These are phyloP conservation scores for Aphaenogaster floridana DNA, from an alignment of 1,140 invertebrate species.

Conservation along the genomic window DNA sequence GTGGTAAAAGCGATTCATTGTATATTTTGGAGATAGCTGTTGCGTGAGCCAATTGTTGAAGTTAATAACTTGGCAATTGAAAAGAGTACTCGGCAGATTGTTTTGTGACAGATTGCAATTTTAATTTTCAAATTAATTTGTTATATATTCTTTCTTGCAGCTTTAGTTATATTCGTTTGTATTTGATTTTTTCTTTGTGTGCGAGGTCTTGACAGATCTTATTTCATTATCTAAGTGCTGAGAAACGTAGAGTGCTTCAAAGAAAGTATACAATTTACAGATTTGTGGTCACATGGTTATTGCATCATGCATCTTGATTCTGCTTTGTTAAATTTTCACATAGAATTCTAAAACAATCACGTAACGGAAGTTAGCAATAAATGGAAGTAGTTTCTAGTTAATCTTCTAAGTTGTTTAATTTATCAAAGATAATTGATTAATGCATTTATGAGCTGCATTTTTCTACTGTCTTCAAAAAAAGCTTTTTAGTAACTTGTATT, in stretches of 20 bases:
- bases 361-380: neutral
- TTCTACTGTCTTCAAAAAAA: neutral
- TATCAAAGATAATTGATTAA: neutral
- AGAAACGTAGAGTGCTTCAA: neutral
- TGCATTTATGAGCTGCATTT: neutral
- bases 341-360: neutral
- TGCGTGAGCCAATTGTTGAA: neutral
- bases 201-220: neutral
- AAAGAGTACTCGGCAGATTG: neutral
- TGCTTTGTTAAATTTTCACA: neutral
- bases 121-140: neutral
- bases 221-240: conserved; percentile 1
- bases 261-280: neutral
- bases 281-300: neutral
- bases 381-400: neutral
- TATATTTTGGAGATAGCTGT: neutral
- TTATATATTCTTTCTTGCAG: neutral
- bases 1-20: conserved; percentile 4
- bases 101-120: neutral
- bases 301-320: conserved; percentile 3
- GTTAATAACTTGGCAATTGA: neutral
- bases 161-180: neutral
- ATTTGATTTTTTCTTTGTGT: neutral
- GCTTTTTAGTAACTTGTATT: neutral
- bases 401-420: neutral